Conservation (phyloP, 2,797 vertebrate species). For the Neoniphon sammara region DNA sequence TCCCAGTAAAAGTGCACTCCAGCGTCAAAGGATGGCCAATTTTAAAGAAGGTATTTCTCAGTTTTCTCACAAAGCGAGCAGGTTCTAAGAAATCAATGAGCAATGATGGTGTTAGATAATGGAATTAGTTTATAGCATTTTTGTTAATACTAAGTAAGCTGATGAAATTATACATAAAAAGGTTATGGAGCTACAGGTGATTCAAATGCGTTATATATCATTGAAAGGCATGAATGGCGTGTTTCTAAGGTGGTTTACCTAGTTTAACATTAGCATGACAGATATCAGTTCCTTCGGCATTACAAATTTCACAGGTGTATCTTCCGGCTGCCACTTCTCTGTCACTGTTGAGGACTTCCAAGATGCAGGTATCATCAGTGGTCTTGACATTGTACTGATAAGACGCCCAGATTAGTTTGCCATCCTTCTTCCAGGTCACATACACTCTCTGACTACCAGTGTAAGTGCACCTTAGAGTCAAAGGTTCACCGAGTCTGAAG, state of each 20-base stretch:
- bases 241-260: slow-evolving; percentile 25
- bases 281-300: slow-evolving; percentile 31
- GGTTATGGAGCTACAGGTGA: neutral
- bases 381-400: slow-evolving; percentile 88
- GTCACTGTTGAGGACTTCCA: slow-evolving; percentile 83
- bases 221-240: neutral
- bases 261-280: slow-evolving; percentile 52
- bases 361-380: slow-evolving; percentile 81
- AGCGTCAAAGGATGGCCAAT: slow-evolving; percentile 87
- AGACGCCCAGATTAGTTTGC: slow-evolving; percentile 82
- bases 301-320: slow-evolving; percentile 70
- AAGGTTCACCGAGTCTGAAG: slow-evolving; percentile 84
- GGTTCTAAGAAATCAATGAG: slow-evolving; percentile 65
- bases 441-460: slow-evolving; percentile 86
- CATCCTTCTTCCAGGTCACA: slow-evolving; percentile 90
- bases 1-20: slow-evolving; percentile 88
- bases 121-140: neutral
- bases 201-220: neutral
- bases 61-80: slow-evolving; percentile 87
- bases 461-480: slow-evolving; percentile 87
- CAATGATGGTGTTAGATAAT: slow-evolving; percentile 28
- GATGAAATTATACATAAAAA: neutral
- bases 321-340: slow-evolving; percentile 84
- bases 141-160: neutral
- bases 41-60: slow-evolving; percentile 85